A percentile compares a stretch with the other conserved stretches of the same genome.
These are phyloP conservation scores for Micropoecilia bifurca DNA, from an alignment of 2,797 vertebrate species.

Conservation along the genomic window DNA sequence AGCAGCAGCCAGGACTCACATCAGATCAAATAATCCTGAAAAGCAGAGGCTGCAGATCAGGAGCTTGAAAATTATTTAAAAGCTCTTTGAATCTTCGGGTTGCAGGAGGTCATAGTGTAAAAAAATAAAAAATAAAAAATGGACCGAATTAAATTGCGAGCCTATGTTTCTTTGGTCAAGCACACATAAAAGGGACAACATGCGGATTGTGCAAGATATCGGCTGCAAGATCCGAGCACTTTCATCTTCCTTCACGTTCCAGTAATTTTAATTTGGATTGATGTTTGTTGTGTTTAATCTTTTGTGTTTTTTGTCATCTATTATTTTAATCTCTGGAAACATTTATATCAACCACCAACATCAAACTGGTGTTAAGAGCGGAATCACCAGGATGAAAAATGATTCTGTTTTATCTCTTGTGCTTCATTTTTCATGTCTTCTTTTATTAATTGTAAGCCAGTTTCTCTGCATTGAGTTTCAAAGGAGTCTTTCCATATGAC, in stretches of 20 bases:
- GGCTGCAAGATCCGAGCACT: not conserved
- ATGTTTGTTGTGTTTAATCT: not conserved
- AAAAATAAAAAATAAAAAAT: not conserved
- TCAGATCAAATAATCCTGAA: slow-evolving; percentile 45
- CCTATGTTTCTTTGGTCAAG: slow-evolving; percentile 30
- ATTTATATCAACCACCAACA: slow-evolving; percentile 3
- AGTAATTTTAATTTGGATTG: not conserved
- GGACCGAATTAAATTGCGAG: slow-evolving; percentile 12
- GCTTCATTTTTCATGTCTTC: slow-evolving; percentile 12
- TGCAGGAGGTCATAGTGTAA: slow-evolving; percentile 7
- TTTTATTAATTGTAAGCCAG: slow-evolving; percentile 17
- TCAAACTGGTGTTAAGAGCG: not conserved
- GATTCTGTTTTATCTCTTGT: slow-evolving; percentile 1
- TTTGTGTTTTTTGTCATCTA: not conserved
- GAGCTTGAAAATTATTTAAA: slow-evolving; percentile 46
- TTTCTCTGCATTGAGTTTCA: slow-evolving; percentile 18
- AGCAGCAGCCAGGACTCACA: slow-evolving; percentile 28
- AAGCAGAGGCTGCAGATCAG: slow-evolving; percentile 39
- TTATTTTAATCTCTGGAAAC: not conserved
- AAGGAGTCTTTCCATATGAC: slow-evolving; percentile 7
- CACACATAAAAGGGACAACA: slow-evolving; percentile 11
- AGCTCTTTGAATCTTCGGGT: slow-evolving; percentile 29
- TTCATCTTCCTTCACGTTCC: not conserved
- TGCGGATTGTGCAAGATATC: not conserved
- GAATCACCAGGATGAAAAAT: slow-evolving; percentile 1